phyloP scores from a whole-genome alignment of 2,888 invertebrate species.

The Miltochrista miniata region DNA sequence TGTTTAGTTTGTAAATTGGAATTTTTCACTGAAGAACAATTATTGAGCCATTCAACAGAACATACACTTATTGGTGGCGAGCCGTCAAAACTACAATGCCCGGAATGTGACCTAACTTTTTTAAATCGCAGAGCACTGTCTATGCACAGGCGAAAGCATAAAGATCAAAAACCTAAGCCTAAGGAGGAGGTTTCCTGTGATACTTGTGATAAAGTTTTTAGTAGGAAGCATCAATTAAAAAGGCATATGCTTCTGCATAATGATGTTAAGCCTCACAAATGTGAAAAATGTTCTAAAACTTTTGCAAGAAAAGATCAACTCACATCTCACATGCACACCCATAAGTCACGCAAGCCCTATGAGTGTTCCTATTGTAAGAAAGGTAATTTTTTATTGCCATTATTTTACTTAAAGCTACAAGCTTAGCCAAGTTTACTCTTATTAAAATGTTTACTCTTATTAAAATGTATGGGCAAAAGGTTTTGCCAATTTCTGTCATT shows the following conservation, averaged over 20 bases:
- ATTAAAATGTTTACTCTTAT: no score
- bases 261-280: conserved; percentile 76
- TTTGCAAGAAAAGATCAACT: conserved; percentile 84
- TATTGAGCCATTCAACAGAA: conserved; percentile 37
- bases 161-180: conserved; percentile 38
- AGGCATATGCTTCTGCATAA: conserved; percentile 82
- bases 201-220: conserved; percentile 72
- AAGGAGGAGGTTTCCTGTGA: conserved; percentile 68
- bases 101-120: conserved; percentile 80
- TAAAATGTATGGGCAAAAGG: no score
- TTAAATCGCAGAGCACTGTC: conserved; percentile 77
- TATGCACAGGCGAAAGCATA: conserved; percentile 62
- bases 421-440: no score
- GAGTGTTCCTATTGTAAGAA: conserved; percentile 84
- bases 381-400: conserved; percentile 61
- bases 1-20: conserved; percentile 40
- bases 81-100: conserved; percentile 62
- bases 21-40: conserved; percentile 34
- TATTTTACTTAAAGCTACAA: no score
- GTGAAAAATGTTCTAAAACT: conserved; percentile 82
- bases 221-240: conserved; percentile 61
- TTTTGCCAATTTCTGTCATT: no score
- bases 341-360: conserved; percentile 82
- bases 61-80: conserved; percentile 25
- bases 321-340: conserved; percentile 82